Conservation (phyloP, 2,888 invertebrate species). For the Limnephilus lunatus region DNA sequence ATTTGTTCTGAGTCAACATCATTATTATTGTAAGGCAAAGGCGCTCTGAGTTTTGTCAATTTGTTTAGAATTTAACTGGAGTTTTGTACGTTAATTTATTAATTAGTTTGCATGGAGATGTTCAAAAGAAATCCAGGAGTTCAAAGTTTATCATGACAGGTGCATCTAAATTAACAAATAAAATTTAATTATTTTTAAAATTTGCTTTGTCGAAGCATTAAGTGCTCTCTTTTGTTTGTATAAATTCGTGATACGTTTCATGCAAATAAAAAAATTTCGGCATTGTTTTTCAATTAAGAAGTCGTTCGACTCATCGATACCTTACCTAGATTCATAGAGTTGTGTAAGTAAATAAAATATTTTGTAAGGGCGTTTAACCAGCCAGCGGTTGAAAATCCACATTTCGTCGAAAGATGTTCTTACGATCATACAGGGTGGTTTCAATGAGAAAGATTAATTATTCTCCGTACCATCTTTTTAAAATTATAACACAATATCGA, state of each 20-base stretch:
- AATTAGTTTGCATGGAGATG: background rate
- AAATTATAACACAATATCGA: no score
- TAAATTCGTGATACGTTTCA: background rate
- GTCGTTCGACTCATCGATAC: no score
- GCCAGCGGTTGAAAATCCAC: no score
- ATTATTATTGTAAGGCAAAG: background rate
- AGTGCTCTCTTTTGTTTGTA: background rate
- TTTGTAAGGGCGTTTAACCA: no score
- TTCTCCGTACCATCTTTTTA: no score
- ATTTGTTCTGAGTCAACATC: background rate
- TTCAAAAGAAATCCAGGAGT: background rate
- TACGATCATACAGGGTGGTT: no score
- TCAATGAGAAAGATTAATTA: no score
- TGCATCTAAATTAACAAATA: background rate
- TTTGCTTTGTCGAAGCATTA: background rate
- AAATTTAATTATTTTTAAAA: background rate
- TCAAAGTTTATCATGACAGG: background rate
- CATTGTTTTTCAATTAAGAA: no score
- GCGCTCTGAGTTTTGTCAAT: background rate
- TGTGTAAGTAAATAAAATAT: no score
- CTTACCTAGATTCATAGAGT: no score
- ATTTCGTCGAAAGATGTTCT: no score
- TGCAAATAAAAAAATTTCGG: no score
- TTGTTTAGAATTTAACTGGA: background rate
- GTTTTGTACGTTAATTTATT: background rate